phyloP scores from a whole-genome alignment of 2,797 vertebrate species.

The Urophycis tenuis region DNA sequence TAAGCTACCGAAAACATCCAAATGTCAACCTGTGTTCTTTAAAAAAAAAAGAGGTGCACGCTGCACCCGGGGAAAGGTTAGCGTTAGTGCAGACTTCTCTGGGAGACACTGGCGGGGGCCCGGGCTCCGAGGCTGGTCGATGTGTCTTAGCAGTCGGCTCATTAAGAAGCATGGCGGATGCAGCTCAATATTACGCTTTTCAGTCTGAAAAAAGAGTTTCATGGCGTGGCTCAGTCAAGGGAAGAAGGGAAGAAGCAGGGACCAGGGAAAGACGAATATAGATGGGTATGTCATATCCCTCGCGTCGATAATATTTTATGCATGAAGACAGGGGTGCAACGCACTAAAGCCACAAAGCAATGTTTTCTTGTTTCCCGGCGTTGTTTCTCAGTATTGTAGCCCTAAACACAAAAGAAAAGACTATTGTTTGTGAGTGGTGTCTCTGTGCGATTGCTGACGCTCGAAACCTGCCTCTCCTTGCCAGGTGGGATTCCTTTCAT shows the following conservation, averaged over 20 bases:
- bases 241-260: too few species aligned
- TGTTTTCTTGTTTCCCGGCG: background rate
- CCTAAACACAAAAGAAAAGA: background rate
- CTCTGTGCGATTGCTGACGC: conserved; percentile 9
- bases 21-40: conserved; percentile 33
- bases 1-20: conserved; percentile 22
- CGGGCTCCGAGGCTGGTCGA: too few species aligned
- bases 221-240: background rate
- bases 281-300: background rate
- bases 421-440: background rate
- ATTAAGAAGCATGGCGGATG: too few species aligned
- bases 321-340: background rate
- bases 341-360: background rate
- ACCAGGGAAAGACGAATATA: background rate
- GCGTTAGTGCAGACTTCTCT: background rate
- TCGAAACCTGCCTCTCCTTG: background rate
- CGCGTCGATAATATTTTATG: background rate
- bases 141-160: too few species aligned
- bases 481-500: conserved; percentile 91
- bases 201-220: too few species aligned
- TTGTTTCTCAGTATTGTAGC: background rate
- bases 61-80: conserved; percentile 5
- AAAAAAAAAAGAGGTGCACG: conserved; percentile 23
- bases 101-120: background rate
- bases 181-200: too few species aligned